These are phyloP conservation scores for Myopa tessellatipennis DNA, from an alignment of 2,888 invertebrate species.

Conservation along the genomic window DNA sequence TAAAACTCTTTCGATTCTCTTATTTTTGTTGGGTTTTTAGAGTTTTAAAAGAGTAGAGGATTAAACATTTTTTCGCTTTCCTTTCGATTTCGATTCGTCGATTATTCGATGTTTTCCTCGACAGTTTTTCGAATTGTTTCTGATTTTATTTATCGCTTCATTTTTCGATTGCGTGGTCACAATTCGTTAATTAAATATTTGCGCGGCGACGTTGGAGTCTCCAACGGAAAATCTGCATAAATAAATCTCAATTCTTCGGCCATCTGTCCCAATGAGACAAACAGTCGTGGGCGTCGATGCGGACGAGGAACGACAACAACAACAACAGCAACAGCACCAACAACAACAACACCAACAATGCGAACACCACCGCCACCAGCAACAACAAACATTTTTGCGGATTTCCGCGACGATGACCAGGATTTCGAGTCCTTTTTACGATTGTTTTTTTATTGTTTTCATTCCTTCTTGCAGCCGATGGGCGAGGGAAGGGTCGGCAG, in stretches of 20 bases:
- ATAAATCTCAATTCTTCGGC: constrained; percentile 33
- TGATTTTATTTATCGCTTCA: not conserved
- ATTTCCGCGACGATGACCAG: not conserved
- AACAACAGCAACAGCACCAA: too few species aligned
- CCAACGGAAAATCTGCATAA: constrained; percentile 31
- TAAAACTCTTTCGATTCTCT: too few species aligned
- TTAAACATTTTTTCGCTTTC: not conserved
- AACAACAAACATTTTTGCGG: constrained; percentile 17
- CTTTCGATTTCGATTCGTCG: not conserved
- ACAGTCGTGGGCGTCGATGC: not conserved
- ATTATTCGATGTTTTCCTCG: too few species aligned
- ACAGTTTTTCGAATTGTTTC: not conserved
- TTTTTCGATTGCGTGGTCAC: constrained; percentile 20
- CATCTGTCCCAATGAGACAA: constrained; percentile 11
- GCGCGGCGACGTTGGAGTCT: constrained; percentile 22
- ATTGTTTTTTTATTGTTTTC: not conserved
- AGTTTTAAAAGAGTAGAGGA: too few species aligned
- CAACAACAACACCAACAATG: too few species aligned
- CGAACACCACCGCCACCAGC: too few species aligned
- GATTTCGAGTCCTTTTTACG: not conserved
- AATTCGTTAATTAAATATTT: constrained; percentile 34
- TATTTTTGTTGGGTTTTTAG: too few species aligned
- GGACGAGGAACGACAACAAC: not conserved
- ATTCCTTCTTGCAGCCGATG: not conserved
- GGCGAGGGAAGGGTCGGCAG: not conserved